These are phyloP conservation scores for Agrotis segetum DNA, from an alignment of 2,888 invertebrate species.

Conservation along the genomic window DNA sequence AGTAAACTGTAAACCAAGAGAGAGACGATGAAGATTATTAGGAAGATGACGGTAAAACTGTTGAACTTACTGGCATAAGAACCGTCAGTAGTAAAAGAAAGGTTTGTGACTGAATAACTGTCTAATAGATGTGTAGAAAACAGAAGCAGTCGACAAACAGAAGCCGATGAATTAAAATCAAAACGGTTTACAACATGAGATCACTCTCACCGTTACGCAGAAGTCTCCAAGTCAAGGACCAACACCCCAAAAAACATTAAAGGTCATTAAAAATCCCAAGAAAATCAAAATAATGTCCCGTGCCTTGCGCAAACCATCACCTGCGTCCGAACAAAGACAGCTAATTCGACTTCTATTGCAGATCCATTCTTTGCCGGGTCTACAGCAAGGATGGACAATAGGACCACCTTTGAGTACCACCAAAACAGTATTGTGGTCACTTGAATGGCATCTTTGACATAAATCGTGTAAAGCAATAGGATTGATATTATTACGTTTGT, in stretches of 20 bases:
- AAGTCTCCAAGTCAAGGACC: slow-evolving; percentile 8
- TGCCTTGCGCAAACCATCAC: slow-evolving; percentile 68
- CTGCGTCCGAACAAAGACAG: slow-evolving; percentile 74
- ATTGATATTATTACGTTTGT: slow-evolving; percentile 49
- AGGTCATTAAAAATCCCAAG: slow-evolving; percentile 42
- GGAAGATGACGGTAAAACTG: too few relatives aligned
- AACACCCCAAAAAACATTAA: slow-evolving; percentile 13
- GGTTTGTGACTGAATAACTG: too few relatives aligned
- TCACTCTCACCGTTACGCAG: neutral
- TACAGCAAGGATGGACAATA: slow-evolving; percentile 61
- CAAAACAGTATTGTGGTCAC: slow-evolving; percentile 77
- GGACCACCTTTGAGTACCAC: slow-evolving; percentile 80
- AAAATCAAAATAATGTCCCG: slow-evolving; percentile 70
- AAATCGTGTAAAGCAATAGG: slow-evolving; percentile 64
- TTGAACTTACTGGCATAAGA: too few relatives aligned
- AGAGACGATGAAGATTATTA: neutral
- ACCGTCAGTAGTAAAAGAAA: too few relatives aligned
- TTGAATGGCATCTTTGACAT: slow-evolving; percentile 61
- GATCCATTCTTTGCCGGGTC: slow-evolving; percentile 52
- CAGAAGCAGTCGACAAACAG: too few relatives aligned
- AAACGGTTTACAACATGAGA: too few relatives aligned
- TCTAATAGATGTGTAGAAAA: too few relatives aligned
- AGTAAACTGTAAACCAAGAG: neutral
- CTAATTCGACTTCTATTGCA: slow-evolving; percentile 83
- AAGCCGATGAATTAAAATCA: too few relatives aligned